Evolutionary conservation across 1,140 invertebrate genomes (phyloP).

Genomic region (Amyelois transitella): DNA sequence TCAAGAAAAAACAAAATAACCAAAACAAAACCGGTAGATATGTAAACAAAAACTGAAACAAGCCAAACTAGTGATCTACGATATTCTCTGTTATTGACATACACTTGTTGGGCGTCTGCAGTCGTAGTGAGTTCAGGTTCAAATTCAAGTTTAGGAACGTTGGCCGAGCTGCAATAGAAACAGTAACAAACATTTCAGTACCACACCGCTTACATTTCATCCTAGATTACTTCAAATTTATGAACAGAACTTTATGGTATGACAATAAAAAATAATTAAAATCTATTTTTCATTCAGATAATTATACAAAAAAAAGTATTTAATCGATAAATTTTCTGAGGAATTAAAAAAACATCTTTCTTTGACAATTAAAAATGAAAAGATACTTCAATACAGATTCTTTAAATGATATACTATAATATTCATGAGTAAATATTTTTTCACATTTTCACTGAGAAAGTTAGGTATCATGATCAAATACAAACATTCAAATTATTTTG

Average conservation of each 20-base stretch:
- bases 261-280: no score
- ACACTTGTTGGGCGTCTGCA: conserved; percentile 89
- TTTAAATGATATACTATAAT: no score
- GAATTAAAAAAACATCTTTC: background rate
- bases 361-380: background rate
- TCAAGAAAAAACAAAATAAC: conserved; percentile 24
- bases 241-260: no score
- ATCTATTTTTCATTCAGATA: background rate
- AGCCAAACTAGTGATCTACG: conserved; percentile 56
- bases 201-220: background rate
- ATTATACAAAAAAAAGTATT: background rate
- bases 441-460: no score
- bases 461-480: background rate
- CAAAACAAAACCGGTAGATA: conserved; percentile 32
- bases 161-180: conserved; percentile 92
- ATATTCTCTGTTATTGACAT: conserved; percentile 67
- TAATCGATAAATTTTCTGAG: no score
- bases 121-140: conserved; percentile 92
- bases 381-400: background rate
- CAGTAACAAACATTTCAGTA: conserved; percentile 23
- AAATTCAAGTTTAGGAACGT: conserved; percentile 97
- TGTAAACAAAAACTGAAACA: conserved; percentile 48
- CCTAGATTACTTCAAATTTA: background rate
- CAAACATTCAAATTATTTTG: background rate
- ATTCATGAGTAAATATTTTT: no score